Base-by-base conservation (phyloP, 2,888 invertebrate genomes). In the Yponomeuta plumbellus region DNA sequence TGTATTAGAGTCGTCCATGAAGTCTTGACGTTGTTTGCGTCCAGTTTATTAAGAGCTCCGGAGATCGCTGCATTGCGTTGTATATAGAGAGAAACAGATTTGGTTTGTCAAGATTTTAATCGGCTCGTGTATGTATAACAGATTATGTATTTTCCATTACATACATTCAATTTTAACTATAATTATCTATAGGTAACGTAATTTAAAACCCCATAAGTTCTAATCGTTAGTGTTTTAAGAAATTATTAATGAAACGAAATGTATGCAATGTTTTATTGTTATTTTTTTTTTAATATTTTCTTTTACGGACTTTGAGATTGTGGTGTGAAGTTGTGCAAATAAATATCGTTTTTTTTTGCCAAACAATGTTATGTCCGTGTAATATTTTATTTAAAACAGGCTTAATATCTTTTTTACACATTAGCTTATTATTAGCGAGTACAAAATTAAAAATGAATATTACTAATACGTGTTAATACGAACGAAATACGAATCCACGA, bases 161-260 rank as follows among this genome's bases (percentile, higher is more conserved):
- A 17, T 52, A 17, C 44, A 52, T 52, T 13, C 17, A 52, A 52
- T 52, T 52, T 52, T 52, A 52, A 6, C 44, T 13, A 61, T 65
- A 57, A 40, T 67, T 64, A 62, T 34, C 57, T 59, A 17, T 52
- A 52, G 13, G 44, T 52, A 52, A 52, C 44, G 44, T 52, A 52
- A 52, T 52, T 52, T 52, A 52, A 52, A 52, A 52, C 44, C 44
- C 44, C 44, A 17, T 52, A 52, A 52, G 44, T 59, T 59, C 21
- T 59, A 59, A 59, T 59, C 2, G 6, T 59, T 23, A 59, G 23
- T 4, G 23, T 59, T 17, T 59, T 21, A 59, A 21, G 21, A 59
- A 20, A 23, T 59, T 22, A 34, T 52, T 52, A 52, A 52, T 52
- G 13, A 17, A 52, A 52, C 44, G 17, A 52, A 52, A 13, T 52